Evolutionary conservation across 2,113 vertebrate genomes (phyloP), one percentile per base, ranked within the genome.

Genomic region (Clinocottus analis): DNA sequence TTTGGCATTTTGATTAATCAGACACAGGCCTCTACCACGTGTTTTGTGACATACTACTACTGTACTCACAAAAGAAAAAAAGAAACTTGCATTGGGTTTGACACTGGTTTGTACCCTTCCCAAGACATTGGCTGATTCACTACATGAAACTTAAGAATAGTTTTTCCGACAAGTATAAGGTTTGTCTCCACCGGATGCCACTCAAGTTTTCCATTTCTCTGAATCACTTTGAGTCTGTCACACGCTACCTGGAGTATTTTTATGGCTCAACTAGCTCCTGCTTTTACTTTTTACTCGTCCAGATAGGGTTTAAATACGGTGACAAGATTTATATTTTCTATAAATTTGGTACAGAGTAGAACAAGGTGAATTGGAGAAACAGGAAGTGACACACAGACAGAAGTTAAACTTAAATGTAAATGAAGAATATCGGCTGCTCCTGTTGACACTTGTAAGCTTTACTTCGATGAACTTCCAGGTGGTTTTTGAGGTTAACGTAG

Each of bases 1-100:
- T 64, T 31, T 87, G 91, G 83, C 90, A 92, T 86, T 94, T 89
- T 90, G 79, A 90, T 86, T 88, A 90, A 93, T 88, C 77, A 64
- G 75, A 86, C 76, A 82, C 64, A 65, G 80, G 72, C 65, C 81
- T 73, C 68, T 63, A 66, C 60, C 49, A 63, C 77, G 79, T 89
- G 65, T 84, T 88, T 84, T 82, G 67, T 84, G 55, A 77, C 49
- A 47, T 79, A 80, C 69, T 77, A 83, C 85, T 69, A 85, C 84
- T 72, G 41, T 61, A 80, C 80, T 80, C n/a, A 83, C 71, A 41
- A 61, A 35, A 10, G 9, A 39, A 39, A 10, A 33, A 62, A 39
- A 8, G 21, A n/a, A 49, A 66, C 51, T 58, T 80, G 58, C 60
- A 77, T 67, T 35, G n/a, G 63, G 70, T 85, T 88, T 82, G 73